Evolutionary conservation across 2,888 invertebrate genomes (phyloP).

Genomic region (Phalera bucephala): DNA sequence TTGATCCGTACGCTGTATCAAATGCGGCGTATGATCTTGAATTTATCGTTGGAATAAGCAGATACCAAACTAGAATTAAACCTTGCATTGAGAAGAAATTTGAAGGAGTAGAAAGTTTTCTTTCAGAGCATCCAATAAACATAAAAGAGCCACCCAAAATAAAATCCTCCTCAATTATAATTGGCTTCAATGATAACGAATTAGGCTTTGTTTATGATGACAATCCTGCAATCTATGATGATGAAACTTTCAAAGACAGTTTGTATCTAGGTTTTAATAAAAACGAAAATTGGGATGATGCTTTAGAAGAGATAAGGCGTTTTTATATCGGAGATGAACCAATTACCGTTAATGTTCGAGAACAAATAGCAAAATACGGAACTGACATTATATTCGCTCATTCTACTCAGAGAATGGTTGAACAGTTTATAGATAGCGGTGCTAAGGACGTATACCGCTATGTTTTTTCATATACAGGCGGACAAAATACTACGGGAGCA

Average conservation of each 20-base stretch:
- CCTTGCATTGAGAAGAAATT: slow-evolving; percentile 15
- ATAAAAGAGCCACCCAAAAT: slow-evolving; percentile 6
- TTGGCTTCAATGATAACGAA: slow-evolving; percentile 15
- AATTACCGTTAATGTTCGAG: slow-evolving; percentile 4
- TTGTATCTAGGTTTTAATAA: slow-evolving; percentile 12
- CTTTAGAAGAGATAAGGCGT: slow-evolving; percentile 4
- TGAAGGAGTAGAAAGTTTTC: slow-evolving; percentile 13
- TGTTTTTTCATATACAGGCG: slow-evolving; percentile 17
- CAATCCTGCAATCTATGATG: not conserved
- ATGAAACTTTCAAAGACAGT: slow-evolving; percentile 2
- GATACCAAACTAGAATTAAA: not conserved
- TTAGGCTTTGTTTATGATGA: slow-evolving; percentile 1
- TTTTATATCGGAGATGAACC: slow-evolving; percentile 19
- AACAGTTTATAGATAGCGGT: slow-evolving; percentile 9
- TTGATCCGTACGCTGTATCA: slow-evolving; percentile 4
- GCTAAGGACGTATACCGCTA: slow-evolving; percentile 11
- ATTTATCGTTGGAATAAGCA: not conserved
- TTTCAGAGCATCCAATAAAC: slow-evolving; percentile 10
- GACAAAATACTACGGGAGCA: slow-evolving; percentile 7
- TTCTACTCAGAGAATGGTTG: slow-evolving; percentile 13
- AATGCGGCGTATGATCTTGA: slow-evolving; percentile 5
- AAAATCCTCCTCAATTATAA: slow-evolving; percentile 5
- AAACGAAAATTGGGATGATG: slow-evolving; percentile 4
- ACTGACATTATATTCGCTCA: slow-evolving; percentile 10
- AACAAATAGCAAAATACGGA: slow-evolving; percentile 4